Percentiles rank a stretch among this genome's conserved stretches.
phyloP scores from a whole-genome alignment of 92 coral and sea anemone genomes.

The Siderastrea radians region DNA sequence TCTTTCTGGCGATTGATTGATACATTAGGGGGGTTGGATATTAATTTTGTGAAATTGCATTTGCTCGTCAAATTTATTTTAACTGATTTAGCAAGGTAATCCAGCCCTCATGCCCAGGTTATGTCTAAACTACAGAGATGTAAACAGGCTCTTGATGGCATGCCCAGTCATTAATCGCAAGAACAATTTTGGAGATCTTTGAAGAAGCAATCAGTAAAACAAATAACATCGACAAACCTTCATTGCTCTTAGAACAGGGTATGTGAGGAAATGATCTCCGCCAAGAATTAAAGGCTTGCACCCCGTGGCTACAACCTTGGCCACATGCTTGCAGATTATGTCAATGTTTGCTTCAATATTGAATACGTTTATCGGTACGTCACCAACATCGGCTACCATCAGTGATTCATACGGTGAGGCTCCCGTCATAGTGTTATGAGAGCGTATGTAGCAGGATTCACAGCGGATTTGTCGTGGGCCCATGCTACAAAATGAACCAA shows the following conservation, averaged over 20 bases:
- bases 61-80: too few species aligned
- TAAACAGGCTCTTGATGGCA: too few species aligned
- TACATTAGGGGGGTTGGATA: too few species aligned
- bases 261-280: slow-evolving; percentile 70
- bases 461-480: slow-evolving; percentile 76
- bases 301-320: slow-evolving; percentile 48
- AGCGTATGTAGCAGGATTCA: slow-evolving; percentile 65
- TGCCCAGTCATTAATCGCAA: too few species aligned
- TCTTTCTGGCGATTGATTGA: too few species aligned
- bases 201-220: background rate
- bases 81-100: too few species aligned
- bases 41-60: too few species aligned
- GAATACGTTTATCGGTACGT: slow-evolving; percentile 59
- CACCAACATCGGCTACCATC: slow-evolving; percentile 82
- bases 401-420: slow-evolving; percentile 74
- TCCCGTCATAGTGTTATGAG: slow-evolving; percentile 65
- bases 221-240: slow-evolving; percentile 19
- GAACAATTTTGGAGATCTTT: too few species aligned
- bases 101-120: too few species aligned
- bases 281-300: slow-evolving; percentile 68
- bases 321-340: slow-evolving; percentile 43
- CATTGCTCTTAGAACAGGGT: slow-evolving; percentile 69
- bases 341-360: slow-evolving; percentile 35
- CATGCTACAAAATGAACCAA: slow-evolving; percentile 26
- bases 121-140: too few species aligned